Conservation (phyloP, 2,797 vertebrate species). For the Corythornis leucogaster region DNA sequence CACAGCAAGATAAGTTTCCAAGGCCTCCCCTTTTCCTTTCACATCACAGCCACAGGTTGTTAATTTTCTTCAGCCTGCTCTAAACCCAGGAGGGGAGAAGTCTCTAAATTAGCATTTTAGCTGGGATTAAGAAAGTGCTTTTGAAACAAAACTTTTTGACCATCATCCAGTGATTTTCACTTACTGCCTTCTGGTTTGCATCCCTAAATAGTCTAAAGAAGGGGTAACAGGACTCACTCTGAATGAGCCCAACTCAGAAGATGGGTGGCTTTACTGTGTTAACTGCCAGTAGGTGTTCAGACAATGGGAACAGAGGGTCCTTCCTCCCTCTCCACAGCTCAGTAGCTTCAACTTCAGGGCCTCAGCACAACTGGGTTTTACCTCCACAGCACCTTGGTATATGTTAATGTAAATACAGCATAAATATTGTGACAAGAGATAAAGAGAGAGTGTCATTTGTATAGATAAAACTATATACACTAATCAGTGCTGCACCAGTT, state of each 20-base stretch:
- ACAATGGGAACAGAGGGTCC: neutral
- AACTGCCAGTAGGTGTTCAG: neutral
- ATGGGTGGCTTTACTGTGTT: neutral
- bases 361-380: neutral
- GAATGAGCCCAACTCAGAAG: neutral
- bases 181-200: neutral
- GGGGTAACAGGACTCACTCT: neutral
- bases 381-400: neutral
- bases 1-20: neutral
- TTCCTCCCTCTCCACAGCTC: neutral
- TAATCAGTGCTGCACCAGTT: neutral
- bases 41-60: fast-evolving
- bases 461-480: neutral
- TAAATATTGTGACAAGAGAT: neutral
- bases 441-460: neutral
- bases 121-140: neutral
- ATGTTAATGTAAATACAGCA: neutral
- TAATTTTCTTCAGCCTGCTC: neutral
- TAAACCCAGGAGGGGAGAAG: neutral
- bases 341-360: neutral
- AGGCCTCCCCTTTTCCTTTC: neutral
- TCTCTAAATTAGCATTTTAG: neutral
- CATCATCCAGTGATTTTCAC: neutral
- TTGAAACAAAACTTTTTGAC: neutral
- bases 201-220: neutral